Conservation (phyloP, 2,113 vertebrate genomes). For the Neopipo cinnamomea region DNA sequence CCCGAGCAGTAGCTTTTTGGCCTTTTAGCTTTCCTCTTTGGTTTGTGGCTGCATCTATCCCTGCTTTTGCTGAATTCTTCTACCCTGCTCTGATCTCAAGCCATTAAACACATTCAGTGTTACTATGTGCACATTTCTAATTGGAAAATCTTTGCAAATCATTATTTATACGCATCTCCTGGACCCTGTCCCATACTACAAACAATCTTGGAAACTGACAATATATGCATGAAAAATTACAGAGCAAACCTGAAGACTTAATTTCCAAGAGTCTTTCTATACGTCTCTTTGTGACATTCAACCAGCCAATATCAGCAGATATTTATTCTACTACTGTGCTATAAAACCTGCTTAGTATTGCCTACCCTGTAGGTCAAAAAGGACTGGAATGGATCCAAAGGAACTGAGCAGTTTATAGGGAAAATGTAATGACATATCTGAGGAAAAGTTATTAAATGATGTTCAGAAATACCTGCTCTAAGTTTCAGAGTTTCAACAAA, state of each 20-base stretch:
- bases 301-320: neutral
- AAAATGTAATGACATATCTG: neutral
- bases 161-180: neutral
- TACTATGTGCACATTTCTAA: neutral
- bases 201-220: neutral
- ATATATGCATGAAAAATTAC: neutral
- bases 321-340: neutral
- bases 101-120: neutral
- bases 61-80: neutral
- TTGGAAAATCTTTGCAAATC: neutral
- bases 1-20: neutral
- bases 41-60: neutral
- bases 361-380: neutral
- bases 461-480: neutral
- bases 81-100: neutral
- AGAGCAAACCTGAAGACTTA: neutral
- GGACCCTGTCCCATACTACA: neutral
- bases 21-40: neutral
- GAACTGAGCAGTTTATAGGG: neutral
- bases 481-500: neutral
- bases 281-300: neutral
- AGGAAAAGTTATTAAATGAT: neutral
- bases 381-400: conserved; percentile 13
- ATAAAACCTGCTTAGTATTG: neutral
- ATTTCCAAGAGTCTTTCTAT: neutral